These are phyloP conservation scores for Oryzias javanicus DNA, from an alignment of 2,113 vertebrate genomes.

Conservation along the genomic window DNA sequence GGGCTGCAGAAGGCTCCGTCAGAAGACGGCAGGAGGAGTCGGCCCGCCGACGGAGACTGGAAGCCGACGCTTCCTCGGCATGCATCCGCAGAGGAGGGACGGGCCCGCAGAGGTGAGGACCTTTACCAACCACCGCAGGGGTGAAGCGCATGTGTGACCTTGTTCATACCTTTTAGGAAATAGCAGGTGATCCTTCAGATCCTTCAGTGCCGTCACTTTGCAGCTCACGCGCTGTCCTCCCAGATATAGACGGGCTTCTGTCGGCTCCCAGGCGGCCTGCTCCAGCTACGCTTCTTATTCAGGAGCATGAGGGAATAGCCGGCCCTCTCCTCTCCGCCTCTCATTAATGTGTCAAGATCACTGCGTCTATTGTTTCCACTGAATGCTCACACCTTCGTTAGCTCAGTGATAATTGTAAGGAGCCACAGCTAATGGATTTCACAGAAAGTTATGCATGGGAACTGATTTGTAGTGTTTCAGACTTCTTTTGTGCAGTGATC, in stretches of 20 bases:
- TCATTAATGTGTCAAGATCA: constrained; percentile 69
- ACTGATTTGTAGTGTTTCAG: constrained; percentile 28
- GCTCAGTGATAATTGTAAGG: constrained; percentile 42
- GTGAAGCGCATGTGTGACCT: constrained; percentile 21
- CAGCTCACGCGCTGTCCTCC: constrained; percentile 49
- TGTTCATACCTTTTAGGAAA: constrained; percentile 11
- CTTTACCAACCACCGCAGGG: constrained; percentile 3
- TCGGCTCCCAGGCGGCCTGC: constrained; percentile 70
- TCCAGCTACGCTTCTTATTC: constrained; percentile 78
- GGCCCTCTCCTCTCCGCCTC: constrained; percentile 63
- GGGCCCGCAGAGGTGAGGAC: constrained; percentile 73
- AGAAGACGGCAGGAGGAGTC: constrained; percentile 73
- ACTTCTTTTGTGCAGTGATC: constrained; percentile 13
- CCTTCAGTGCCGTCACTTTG: constrained; percentile 30
- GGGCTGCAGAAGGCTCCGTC: constrained; percentile 78
- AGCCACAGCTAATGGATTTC: constrained; percentile 39
- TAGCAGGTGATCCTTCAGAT: neutral
- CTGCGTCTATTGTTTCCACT: constrained; percentile 58
- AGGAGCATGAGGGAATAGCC: constrained; percentile 72
- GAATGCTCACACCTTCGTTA: constrained; percentile 45
- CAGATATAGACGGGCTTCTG: constrained; percentile 67
- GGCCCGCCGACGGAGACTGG: constrained; percentile 77
- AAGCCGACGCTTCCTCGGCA: constrained; percentile 78
- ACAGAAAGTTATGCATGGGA: constrained; percentile 16
- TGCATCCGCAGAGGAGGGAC: constrained; percentile 81